phyloP scores from a whole-genome alignment of 2,797 vertebrate genomes.

The Cercopithecus mitis region DNA sequence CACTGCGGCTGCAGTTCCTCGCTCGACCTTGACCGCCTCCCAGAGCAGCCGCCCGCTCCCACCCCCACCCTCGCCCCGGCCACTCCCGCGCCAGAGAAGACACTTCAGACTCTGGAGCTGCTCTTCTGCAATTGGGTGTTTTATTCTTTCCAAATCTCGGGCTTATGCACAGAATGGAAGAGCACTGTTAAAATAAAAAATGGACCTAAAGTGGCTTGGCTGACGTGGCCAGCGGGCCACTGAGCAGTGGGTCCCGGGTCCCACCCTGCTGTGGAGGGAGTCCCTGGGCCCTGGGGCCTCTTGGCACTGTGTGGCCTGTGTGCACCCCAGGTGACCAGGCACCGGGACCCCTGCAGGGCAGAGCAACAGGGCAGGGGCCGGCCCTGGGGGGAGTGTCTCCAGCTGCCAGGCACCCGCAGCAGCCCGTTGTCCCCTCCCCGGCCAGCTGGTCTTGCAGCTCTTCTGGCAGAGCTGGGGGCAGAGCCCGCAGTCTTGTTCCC shows the following conservation, averaged over 20 bases:
- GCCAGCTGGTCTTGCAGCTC: not conserved
- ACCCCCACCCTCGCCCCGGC: not conserved
- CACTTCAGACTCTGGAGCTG: not conserved
- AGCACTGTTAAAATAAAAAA: conserved; percentile 29
- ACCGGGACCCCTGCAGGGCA: not conserved
- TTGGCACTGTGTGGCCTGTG: not conserved
- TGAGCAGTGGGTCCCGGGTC: not conserved
- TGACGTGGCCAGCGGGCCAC: not conserved
- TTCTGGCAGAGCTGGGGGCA: not conserved
- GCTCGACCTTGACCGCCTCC: not conserved
- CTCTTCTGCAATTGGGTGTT: conserved; percentile 51
- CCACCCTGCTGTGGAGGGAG: not conserved
- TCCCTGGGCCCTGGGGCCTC: not conserved
- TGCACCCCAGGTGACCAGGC: not conserved
- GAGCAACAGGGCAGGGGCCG: too few species aligned
- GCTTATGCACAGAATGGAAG: conserved; percentile 34
- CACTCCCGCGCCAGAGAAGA: not conserved
- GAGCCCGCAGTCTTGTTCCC: not conserved
- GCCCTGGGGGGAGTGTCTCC: not conserved
- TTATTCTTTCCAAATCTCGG: conserved; percentile 69
- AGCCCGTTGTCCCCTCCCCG: not conserved
- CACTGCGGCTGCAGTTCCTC: not conserved
- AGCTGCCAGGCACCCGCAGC: not conserved
- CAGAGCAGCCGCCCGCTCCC: not conserved
- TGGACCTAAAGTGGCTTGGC: not conserved